Evolutionary conservation across 2,888 invertebrate species (phyloP), one percentile per base, ranked within the genome.

Genomic region (Caradrina kadenii): DNA sequence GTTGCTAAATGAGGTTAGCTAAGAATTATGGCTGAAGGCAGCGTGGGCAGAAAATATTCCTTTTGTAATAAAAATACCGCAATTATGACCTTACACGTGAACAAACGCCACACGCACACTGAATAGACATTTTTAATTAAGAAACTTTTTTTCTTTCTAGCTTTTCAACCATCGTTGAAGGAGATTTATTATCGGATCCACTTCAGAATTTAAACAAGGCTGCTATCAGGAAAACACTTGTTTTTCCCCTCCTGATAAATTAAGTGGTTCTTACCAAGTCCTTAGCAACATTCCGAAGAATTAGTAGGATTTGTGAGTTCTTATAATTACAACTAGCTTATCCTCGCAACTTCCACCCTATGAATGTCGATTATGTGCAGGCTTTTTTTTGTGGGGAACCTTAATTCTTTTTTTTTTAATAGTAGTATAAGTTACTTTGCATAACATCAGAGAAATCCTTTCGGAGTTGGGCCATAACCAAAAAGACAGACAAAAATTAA

Each of bases 161-260:
- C 54, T 74, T 79, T 71, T 21, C 55, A 65, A 61, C 19, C 49
- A 60, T 56, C 56, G 56, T 74, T 74, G 31, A 58, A 26, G 58
- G 54, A 69, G 84, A 79, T 79, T 79, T 71, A 84, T 21, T 60
- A 67, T 59, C 35, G 26, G 42, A 61, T 69, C 59, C 45, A 62
- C 63, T 73, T 50, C 11, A 69, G 78, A 77, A 68, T 81, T 81
- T 63, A 70, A 75, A 82, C 64, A 68, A 75, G 60, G 53, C 53
- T 63, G 19, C 22, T 79, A 82, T 69, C 69, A 85, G 73, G 76
- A 83, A 84, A 79, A 77, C 60, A 53, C 58, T 70, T 48, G 68
- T 63, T 71, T 86, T 87, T 84, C 83, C 35, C 35, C 82, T 86
- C 74, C 79, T 76, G 76, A 83, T 69, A 75, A 79, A 83, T 80